Evolutionary conservation across 2,797 vertebrate genomes (phyloP), one percentile per base, ranked within the genome.

Genomic region (Dipus sagitta): DNA sequence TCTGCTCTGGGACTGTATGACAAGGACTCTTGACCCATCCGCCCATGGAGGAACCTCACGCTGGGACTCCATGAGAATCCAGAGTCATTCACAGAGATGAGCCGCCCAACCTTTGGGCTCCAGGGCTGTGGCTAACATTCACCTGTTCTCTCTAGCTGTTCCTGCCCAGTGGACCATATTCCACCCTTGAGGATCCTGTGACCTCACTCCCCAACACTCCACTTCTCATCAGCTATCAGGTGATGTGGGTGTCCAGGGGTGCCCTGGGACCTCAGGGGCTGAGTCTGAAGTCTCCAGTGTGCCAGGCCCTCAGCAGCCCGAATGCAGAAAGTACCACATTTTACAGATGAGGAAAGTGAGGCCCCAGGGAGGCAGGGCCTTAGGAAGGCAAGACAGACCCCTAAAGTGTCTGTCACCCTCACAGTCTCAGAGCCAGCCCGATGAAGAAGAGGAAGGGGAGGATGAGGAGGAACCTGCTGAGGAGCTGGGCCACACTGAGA

Each of bases 401-500:
- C 58, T 65, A 32, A 24, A 93, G 15, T 72, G 9, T 54, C 0
- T 3, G 34, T 12, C 13, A 9, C 10, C 1, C 68, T 30, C 32
- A 14, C 95, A 98, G 98, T 97, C 98, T 54, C 98, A 98, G 97
- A 97, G 92, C 96, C 98, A 98, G 90, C 96, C 98, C 21, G 99
- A 99, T 93, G 99, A 99, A 86, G 99, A 99, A 47, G 99, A 99
- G 62, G 99, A 99, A 20, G 86, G 13, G n/a, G 92, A 74, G 1
- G 99, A 99, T 0, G 99, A 99, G 34, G 99, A 98, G 6, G 98
- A 99, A 65, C 99, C 99, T 96, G 97, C 99, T 0, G 99, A 99
- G 90, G 99, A 99, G 97, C 88, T 99, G 92, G 99, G 99, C 88
- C 99, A 99, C 47, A 98, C 99, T 0, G 99, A 99, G 97, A 99